These are phyloP conservation scores for Macaria notata DNA, from an alignment of 2,888 invertebrate genomes.

Conservation along the genomic window DNA sequence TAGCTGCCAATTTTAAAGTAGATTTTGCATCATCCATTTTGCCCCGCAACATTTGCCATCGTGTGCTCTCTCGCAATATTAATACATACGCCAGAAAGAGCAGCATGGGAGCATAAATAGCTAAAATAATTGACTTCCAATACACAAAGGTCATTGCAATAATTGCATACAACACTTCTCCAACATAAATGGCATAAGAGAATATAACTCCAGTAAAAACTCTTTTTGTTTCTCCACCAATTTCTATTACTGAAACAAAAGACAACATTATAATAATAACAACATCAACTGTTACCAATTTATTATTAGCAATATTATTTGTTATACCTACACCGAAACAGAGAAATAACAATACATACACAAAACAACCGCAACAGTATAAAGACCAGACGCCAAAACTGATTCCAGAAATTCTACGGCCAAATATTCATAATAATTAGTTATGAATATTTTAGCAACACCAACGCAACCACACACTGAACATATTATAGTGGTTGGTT, in stretches of 20 bases:
- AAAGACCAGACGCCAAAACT: slow-evolving; percentile 60
- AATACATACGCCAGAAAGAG: slow-evolving; percentile 51
- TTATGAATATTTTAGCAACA: slow-evolving; percentile 55
- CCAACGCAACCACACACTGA: slow-evolving; percentile 60
- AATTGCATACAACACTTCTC: slow-evolving; percentile 62
- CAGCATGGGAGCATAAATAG: slow-evolving; percentile 55
- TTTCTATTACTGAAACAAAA: slow-evolving; percentile 62
- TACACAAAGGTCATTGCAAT: slow-evolving; percentile 58
- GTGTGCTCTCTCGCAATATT: slow-evolving; percentile 57
- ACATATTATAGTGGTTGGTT: slow-evolving; percentile 60
- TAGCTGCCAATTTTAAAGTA: slow-evolving; percentile 50
- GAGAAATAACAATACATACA: slow-evolving; percentile 42
- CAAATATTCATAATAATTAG: slow-evolving; percentile 55
- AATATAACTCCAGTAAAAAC: slow-evolving; percentile 62
- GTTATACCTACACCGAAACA: too few relatives aligned
- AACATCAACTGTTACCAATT: too few relatives aligned
- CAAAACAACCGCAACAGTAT: slow-evolving; percentile 63
- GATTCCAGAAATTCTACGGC: slow-evolving; percentile 64
- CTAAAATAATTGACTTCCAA: slow-evolving; percentile 61
- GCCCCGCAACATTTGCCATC: slow-evolving; percentile 66
- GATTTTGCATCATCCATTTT: slow-evolving; percentile 54
- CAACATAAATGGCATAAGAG: slow-evolving; percentile 61
- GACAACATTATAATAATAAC: not conserved
- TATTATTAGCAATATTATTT: too few relatives aligned
- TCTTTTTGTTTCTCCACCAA: slow-evolving; percentile 63